Evolutionary conservation across 2,888 invertebrate species (phyloP).

Genomic region (Callyntrura guangdongensis): DNA sequence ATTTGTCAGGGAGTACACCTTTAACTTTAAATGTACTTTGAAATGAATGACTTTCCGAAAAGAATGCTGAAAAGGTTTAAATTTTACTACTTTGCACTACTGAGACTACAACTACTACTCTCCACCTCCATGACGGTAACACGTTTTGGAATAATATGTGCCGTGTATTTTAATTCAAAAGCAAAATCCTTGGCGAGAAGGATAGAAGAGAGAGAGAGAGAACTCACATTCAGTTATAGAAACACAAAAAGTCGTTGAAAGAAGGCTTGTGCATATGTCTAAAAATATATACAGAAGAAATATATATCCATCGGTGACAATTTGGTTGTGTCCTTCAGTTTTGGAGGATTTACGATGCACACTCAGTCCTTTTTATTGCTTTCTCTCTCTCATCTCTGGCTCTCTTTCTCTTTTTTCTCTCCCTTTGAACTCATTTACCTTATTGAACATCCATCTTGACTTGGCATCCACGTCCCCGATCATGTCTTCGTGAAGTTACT

Average conservation of each 20-base stretch:
- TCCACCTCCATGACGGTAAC: too few species aligned
- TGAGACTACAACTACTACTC: too few species aligned
- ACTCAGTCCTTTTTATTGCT: conserved; percentile 70
- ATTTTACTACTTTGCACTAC: conserved; percentile 48
- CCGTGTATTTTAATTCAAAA: conserved; percentile 31
- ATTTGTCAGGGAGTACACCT: neutral
- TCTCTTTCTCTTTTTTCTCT: neutral
- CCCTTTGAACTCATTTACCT: conserved; percentile 73
- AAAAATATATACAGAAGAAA: conserved; percentile 15
- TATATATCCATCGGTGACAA: conserved; percentile 62
- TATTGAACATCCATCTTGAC: conserved; percentile 76
- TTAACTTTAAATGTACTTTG: neutral
- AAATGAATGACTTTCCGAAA: conserved; percentile 1
- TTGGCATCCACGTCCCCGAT: conserved; percentile 70
- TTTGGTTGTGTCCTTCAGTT: conserved; percentile 66
- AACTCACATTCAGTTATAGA: neutral
- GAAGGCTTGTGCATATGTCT: neutral
- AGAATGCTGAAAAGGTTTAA: conserved; percentile 14
- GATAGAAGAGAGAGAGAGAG: neutral
- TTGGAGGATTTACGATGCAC: conserved; percentile 68
- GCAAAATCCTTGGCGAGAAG: neutral
- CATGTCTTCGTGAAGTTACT: conserved; percentile 40
- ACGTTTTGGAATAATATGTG: too few species aligned
- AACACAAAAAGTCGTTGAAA: neutral
- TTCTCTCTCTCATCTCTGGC: conserved; percentile 50